phyloP scores from a whole-genome alignment of 2,113 vertebrate genomes.

The Noctilio leporinus region DNA sequence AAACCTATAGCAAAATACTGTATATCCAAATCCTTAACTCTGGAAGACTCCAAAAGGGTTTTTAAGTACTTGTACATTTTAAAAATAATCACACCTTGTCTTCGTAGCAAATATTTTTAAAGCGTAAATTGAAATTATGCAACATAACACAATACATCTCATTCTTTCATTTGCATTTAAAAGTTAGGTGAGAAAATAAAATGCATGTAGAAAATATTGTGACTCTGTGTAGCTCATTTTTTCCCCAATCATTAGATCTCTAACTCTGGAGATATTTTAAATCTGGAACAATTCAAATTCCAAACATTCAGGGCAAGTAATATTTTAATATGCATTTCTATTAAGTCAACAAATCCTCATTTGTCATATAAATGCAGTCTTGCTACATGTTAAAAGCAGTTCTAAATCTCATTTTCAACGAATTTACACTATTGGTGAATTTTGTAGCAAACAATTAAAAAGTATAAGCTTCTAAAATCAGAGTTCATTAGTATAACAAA shows the following conservation, averaged over 20 bases:
- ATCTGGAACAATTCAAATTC: slow-evolving; percentile 29
- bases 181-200: background rate
- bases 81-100: background rate
- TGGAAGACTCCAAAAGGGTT: background rate
- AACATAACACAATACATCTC: background rate
- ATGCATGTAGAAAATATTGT: background rate
- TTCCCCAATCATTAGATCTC: background rate
- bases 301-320: slow-evolving; percentile 6
- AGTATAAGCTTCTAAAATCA: slow-evolving; percentile 88
- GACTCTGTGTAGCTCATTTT: background rate
- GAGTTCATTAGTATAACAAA: slow-evolving; percentile 84
- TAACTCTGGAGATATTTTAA: slow-evolving; percentile 38
- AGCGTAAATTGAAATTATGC: background rate
- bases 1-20: background rate
- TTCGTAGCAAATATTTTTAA: slow-evolving; percentile 21
- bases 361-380: slow-evolving; percentile 80
- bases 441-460: slow-evolving; percentile 89
- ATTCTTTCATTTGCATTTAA: slow-evolving; percentile 15
- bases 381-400: slow-evolving; percentile 87
- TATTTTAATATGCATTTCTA: slow-evolving; percentile 58
- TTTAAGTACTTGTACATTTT: background rate
- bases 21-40: background rate
- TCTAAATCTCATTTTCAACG: slow-evolving; percentile 88
- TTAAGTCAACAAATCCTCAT: slow-evolving; percentile 78
- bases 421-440: slow-evolving; percentile 88